A percentile compares a stretch with the other conserved stretches of the same genome.
Evolutionary conservation across 1,140 invertebrate species (phyloP).

Genomic region (Drosophila busckii): DNA sequence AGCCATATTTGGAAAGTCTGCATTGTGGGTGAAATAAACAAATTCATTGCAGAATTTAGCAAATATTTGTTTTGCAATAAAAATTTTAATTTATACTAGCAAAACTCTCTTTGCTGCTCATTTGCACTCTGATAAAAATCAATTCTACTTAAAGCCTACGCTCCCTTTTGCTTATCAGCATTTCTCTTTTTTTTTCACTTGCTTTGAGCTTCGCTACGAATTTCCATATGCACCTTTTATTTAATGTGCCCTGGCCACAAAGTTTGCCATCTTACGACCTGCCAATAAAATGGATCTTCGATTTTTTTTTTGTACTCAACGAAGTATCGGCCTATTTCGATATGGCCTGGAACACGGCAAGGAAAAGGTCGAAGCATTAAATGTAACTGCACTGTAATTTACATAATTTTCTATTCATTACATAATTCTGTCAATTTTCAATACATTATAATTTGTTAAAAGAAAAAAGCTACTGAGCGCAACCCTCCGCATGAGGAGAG

Average conservation of each 20-base stretch:
- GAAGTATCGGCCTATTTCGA: constrained; percentile 6
- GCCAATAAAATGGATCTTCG: constrained; percentile 41
- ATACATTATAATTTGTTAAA: constrained; percentile 78
- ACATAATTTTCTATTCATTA: constrained; percentile 79
- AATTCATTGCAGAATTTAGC: too few species aligned
- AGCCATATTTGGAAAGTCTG: too few species aligned
- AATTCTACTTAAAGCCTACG: too few species aligned
- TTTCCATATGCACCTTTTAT: background rate
- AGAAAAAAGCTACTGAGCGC: constrained; percentile 26
- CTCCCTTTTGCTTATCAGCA: too few species aligned
- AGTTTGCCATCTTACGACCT: constrained; percentile 18
- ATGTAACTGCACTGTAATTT: constrained; percentile 78
- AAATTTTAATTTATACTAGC: too few species aligned
- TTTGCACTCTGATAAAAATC: too few species aligned
- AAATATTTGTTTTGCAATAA: too few species aligned
- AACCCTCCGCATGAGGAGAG: constrained; percentile 23
- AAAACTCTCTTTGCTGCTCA: too few species aligned
- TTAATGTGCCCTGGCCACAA: background rate
- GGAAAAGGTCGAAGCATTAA: constrained; percentile 73
- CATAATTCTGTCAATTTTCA: constrained; percentile 79
- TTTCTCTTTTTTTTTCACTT: background rate
- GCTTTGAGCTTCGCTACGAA: too few species aligned
- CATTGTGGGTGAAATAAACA: too few species aligned
- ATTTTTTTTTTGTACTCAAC: constrained; percentile 21
- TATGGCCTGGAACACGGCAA: background rate